A percentile compares a stretch with the other conserved stretches of the same genome.
These are phyloP conservation scores for Sus cebifrons DNA, from an alignment of 2,797 vertebrate genomes.

Conservation along the genomic window DNA sequence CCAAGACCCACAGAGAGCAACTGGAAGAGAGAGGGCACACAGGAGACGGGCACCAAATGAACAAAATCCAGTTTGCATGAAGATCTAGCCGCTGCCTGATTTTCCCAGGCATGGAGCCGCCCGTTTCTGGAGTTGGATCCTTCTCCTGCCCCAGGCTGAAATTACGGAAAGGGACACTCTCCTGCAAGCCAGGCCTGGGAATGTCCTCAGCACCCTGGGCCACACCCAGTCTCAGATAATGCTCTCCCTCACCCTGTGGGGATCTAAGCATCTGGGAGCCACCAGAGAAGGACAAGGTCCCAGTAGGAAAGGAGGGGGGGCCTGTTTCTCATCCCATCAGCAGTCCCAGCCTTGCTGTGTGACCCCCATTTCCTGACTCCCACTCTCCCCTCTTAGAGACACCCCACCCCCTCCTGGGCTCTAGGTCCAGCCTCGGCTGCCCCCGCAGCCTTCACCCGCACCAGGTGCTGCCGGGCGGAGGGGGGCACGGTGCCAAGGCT, in stretches of 20 bases:
- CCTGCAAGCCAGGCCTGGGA: background rate
- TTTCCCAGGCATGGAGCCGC: constrained; percentile 32
- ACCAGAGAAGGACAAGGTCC: background rate
- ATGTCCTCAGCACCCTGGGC: constrained; percentile 25
- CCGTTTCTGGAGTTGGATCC: background rate
- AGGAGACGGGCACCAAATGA: background rate
- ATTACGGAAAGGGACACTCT: background rate
- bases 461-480: constrained; percentile 41
- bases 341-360: background rate
- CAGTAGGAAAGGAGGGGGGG: background rate
- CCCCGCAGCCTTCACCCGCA: background rate
- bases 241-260: background rate
- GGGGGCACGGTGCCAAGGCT: constrained; percentile 47
- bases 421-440: constrained; percentile 15
- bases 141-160: constrained; percentile 20
- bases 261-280: background rate
- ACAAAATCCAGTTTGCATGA: background rate
- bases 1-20: background rate
- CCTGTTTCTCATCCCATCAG: background rate
- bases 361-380: background rate
- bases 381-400: background rate
- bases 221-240: constrained; percentile 1
- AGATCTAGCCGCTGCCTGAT: background rate
- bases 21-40: background rate
- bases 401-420: background rate